These are phyloP conservation scores for Lepus europaeus DNA, from an alignment of 2,113 vertebrate species.

Conservation along the genomic window DNA sequence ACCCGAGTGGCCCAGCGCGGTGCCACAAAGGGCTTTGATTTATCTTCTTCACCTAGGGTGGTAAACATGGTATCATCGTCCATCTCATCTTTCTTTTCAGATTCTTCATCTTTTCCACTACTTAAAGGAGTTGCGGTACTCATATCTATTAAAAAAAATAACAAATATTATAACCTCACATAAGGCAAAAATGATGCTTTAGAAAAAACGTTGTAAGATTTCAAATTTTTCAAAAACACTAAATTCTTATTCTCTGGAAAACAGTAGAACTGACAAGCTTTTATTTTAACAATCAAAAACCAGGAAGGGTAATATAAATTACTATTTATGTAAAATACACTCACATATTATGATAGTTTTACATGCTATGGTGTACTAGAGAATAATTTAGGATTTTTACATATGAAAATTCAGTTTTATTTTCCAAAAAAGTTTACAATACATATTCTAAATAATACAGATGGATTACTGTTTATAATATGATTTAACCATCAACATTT, in stretches of 20 bases:
- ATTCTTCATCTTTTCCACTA: constrained; percentile 94
- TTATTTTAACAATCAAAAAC: constrained; percentile 32
- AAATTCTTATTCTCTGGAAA: constrained; percentile 28
- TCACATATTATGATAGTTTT: constrained; percentile 3
- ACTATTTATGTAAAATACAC: background rate
- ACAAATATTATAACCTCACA: background rate
- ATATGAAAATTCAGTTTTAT: constrained; percentile 43
- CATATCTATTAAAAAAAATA: constrained; percentile 89
- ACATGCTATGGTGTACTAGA: background rate
- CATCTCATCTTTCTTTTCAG: constrained; percentile 98
- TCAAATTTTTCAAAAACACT: constrained; percentile 14
- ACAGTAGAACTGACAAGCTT: background rate
- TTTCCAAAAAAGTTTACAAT: constrained; percentile 43
- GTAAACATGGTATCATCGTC: constrained; percentile 99
- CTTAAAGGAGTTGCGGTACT: constrained; percentile 91
- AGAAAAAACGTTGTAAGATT: background rate
- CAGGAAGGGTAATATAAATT: constrained; percentile 43
- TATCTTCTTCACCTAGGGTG: constrained; percentile 96
- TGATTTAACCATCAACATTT: constrained; percentile 43
- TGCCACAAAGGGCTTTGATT: constrained; percentile 96
- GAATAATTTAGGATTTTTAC: constrained; percentile 28
- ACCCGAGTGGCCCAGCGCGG: constrained; percentile 99
- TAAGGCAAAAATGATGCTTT: background rate
- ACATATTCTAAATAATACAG: constrained; percentile 46
- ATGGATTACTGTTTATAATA: constrained; percentile 11